These are phyloP conservation scores for Orientallactaga sibirica DNA, from an alignment of 2,797 vertebrate genomes.

Conservation along the genomic window DNA sequence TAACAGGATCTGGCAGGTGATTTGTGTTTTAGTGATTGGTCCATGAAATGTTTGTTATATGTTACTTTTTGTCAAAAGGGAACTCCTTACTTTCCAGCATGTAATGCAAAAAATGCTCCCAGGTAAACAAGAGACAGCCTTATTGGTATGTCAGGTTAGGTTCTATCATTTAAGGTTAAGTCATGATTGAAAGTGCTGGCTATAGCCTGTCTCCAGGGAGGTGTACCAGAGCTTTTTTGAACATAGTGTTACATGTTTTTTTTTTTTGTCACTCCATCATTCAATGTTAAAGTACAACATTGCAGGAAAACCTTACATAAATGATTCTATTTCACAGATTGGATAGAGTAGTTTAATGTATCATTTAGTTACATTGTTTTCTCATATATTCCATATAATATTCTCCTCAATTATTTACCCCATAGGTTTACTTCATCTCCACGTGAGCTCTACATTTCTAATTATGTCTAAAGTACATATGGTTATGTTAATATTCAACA, in stretches of 20 bases:
- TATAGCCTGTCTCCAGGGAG: background rate
- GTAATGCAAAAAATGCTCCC: background rate
- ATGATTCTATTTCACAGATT: background rate
- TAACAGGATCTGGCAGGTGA: background rate
- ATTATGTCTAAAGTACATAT: background rate
- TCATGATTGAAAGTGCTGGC: background rate
- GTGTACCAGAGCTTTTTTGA: background rate
- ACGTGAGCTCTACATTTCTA: background rate
- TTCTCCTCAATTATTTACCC: no score
- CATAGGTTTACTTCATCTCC: no score
- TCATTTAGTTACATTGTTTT: background rate
- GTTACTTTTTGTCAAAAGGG: constrained; percentile 20
- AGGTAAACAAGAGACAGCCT: background rate
- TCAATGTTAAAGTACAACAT: background rate
- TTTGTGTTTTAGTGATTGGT: background rate
- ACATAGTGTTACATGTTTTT: fast-evolving
- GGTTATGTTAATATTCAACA: background rate
- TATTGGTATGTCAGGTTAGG: background rate
- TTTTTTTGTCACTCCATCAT: fast-evolving
- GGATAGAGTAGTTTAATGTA: background rate
- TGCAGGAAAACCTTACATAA: background rate
- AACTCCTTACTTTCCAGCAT: background rate
- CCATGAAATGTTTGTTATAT: background rate
- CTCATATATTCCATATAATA: no score
- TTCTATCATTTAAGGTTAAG: background rate